Percentiles rank a stretch among this genome's conserved stretches.
These are phyloP conservation scores for Melipona bicolor DNA, from an alignment of 2,888 invertebrate genomes.

Conservation along the genomic window DNA sequence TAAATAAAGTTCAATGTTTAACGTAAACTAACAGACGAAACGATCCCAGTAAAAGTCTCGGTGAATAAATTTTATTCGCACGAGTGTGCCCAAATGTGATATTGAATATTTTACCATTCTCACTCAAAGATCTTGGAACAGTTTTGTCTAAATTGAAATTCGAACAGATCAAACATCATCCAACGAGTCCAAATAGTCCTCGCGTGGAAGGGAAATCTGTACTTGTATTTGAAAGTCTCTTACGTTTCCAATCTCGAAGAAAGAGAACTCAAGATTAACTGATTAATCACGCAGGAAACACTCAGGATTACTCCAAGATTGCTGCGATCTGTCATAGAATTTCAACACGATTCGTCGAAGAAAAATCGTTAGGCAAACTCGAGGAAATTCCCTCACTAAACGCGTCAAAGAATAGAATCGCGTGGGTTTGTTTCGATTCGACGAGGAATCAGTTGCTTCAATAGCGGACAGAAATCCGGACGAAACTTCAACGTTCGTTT, in stretches of 20 bases:
- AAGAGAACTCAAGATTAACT: too few relatives aligned
- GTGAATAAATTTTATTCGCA: too few relatives aligned
- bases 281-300: background rate
- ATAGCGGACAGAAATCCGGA: background rate
- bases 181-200: background rate
- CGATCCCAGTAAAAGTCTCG: too few relatives aligned
- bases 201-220: background rate
- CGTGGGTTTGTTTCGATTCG: conserved; percentile 11
- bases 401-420: background rate
- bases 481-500: conserved; percentile 7
- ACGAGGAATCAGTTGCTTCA: background rate
- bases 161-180: background rate
- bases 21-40: too few relatives aligned
- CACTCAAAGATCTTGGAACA: background rate
- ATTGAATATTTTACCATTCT: background rate
- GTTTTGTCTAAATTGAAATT: background rate
- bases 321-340: background rate
- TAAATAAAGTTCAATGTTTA: too few relatives aligned
- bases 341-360: background rate
- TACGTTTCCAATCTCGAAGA: background rate
- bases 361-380: conserved; percentile 8
- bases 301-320: background rate
- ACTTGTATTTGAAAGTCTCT: too few relatives aligned
- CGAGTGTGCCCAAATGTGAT: background rate
- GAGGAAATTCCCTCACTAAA: background rate